Evolutionary conservation across 2,113 vertebrate genomes (phyloP).

Genomic region (Pomatostomus ruficeps): DNA sequence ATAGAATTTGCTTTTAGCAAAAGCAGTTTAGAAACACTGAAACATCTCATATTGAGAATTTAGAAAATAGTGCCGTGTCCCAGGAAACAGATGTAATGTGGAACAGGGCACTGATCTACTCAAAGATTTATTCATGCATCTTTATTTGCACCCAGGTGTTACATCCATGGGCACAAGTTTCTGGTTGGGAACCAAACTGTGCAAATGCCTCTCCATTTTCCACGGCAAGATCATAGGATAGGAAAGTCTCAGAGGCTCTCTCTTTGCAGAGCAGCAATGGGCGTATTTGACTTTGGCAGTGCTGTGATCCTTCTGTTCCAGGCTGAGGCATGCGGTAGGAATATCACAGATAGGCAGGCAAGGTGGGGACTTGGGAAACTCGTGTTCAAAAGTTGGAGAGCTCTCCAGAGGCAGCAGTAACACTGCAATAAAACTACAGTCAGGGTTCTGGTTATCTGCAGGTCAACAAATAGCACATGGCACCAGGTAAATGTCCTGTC

Average conservation of each 20-base stretch:
- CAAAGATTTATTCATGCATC: not conserved
- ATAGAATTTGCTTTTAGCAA: not conserved
- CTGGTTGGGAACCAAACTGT: not conserved
- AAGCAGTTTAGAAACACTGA: not conserved
- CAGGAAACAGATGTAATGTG: not conserved
- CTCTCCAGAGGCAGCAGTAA: not conserved
- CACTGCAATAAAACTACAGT: not conserved
- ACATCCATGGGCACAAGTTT: not conserved
- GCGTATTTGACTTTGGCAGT: not conserved
- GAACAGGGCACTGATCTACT: not conserved
- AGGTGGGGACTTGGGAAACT: not conserved
- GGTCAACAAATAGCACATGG: not conserved
- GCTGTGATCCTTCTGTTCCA: not conserved
- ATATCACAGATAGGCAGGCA: not conserved
- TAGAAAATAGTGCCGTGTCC: not conserved
- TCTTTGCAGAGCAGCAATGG: not conserved
- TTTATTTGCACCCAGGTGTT: not conserved
- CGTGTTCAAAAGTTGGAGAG: not conserved
- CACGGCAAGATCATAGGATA: not conserved
- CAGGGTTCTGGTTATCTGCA: not conserved
- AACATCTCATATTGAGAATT: not conserved
- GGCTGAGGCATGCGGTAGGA: not conserved
- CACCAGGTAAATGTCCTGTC: not conserved
- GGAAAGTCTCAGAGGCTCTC: not conserved
- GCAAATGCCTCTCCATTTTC: not conserved